Evolutionary conservation across 2,113 vertebrate genomes (phyloP).

Genomic region (Myodes glareolus): DNA sequence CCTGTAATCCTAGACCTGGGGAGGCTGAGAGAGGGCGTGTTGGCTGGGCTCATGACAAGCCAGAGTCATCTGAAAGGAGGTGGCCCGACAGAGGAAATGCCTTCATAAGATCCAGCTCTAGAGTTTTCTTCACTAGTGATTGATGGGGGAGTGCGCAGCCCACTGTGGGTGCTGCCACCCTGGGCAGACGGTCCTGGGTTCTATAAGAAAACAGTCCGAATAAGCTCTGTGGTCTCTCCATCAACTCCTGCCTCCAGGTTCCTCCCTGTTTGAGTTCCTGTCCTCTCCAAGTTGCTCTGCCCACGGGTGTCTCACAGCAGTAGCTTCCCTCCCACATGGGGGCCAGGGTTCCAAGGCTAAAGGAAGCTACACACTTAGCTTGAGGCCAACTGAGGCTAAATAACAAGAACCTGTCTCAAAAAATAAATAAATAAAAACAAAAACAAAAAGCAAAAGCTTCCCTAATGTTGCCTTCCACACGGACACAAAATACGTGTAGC

Average conservation of each 20-base stretch:
- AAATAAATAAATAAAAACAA: not conserved
- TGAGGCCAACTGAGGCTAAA: too few relatives aligned
- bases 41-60: too few relatives aligned
- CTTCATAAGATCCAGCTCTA: not conserved
- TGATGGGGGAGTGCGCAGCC: not conserved
- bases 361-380: not conserved
- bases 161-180: not conserved
- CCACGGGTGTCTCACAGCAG: rapidly evolving
- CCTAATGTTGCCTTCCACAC: not conserved
- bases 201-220: not conserved
- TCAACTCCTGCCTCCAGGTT: not conserved
- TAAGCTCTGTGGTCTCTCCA: not conserved
- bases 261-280: not conserved
- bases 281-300: too few relatives aligned
- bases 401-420: not conserved
- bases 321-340: too few relatives aligned
- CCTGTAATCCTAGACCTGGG: not conserved
- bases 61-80: not conserved
- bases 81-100: not conserved
- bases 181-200: not conserved
- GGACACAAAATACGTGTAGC: not conserved
- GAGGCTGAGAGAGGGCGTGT: not conserved
- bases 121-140: too few relatives aligned
- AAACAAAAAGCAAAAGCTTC: not conserved
- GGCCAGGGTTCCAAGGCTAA: not conserved